Percentiles rank a stretch among this genome's conserved stretches.
Evolutionary conservation across 1,140 invertebrate species (phyloP).

Genomic region (Aricia agestis): DNA sequence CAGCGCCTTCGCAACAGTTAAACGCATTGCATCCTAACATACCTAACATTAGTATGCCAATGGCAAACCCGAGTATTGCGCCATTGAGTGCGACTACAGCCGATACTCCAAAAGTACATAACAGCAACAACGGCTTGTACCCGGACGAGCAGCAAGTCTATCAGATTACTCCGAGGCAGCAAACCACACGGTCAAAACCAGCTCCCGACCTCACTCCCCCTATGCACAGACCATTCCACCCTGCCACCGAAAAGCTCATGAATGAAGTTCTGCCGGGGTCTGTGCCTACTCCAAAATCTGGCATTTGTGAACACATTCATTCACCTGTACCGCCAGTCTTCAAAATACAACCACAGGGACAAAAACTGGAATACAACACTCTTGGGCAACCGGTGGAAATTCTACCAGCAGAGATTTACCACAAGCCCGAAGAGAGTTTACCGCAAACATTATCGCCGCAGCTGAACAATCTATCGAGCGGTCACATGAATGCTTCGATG

Average conservation of each 20-base stretch:
- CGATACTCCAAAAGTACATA: not conserved
- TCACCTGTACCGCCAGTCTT: not conserved
- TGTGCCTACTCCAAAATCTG: not conserved
- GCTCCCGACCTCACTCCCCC: not conserved
- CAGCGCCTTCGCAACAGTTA: too few relatives aligned
- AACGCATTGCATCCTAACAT: too few relatives aligned
- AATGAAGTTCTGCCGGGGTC: not conserved
- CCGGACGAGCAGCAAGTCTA: not conserved
- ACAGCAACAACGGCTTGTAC: not conserved
- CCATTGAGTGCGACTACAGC: not conserved
- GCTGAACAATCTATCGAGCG: slow-evolving; percentile 24
- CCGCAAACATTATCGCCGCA: slow-evolving; percentile 60
- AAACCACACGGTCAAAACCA: not conserved
- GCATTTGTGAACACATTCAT: not conserved
- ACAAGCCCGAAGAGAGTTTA: slow-evolving; percentile 33
- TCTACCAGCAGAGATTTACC: slow-evolving; percentile 41
- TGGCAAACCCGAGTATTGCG: not conserved
- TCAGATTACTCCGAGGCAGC: not conserved
- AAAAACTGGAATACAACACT: slow-evolving; percentile 48
- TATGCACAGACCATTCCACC: not conserved
- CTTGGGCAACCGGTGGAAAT: slow-evolving; percentile 56
- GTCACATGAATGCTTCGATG: slow-evolving; percentile 52
- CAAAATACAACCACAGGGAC: slow-evolving; percentile 22
- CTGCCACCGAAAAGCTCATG: not conserved
- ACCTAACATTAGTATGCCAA: not conserved